Percentiles rank a stretch among this genome's conserved stretches.
These are phyloP conservation scores for Idaea straminata DNA, from an alignment of 2,888 invertebrate genomes.

Conservation along the genomic window DNA sequence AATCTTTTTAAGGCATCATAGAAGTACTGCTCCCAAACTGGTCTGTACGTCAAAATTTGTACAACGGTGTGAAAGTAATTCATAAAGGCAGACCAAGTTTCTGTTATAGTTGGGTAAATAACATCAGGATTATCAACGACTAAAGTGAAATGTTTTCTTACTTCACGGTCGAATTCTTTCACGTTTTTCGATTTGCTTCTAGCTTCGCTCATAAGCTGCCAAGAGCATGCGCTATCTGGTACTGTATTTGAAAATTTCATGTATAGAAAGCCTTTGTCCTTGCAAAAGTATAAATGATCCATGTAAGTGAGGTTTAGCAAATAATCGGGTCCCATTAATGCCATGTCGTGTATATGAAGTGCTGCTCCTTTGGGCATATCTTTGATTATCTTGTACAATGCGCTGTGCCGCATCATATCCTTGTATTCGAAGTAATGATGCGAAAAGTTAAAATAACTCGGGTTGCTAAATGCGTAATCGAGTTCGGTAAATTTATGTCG, in stretches of 20 bases:
- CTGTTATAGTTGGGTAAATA: constrained; percentile 74
- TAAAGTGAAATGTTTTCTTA: constrained; percentile 79
- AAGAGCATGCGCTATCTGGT: constrained; percentile 47
- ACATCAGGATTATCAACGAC: constrained; percentile 67
- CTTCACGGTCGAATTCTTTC: constrained; percentile 68
- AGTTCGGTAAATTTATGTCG: constrained; percentile 76
- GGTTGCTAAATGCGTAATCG: constrained; percentile 74
- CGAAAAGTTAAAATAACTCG: constrained; percentile 81
- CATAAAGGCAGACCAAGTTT: constrained; percentile 81
- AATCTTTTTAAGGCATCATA: constrained; percentile 82
- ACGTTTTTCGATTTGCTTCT: constrained; percentile 60
- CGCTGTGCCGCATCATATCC: constrained; percentile 78
- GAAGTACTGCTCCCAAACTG: constrained; percentile 84
- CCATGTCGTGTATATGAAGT: constrained; percentile 85
- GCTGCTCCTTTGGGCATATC: constrained; percentile 88
- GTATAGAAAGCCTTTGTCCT: constrained; percentile 32
- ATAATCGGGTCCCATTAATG: constrained; percentile 81
- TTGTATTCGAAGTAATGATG: constrained; percentile 83
- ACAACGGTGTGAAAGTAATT: constrained; percentile 76
- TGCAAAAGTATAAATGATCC: constrained; percentile 80
- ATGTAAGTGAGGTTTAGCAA: constrained; percentile 82
- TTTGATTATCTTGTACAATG: constrained; percentile 83
- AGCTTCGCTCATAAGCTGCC: constrained; percentile 72
- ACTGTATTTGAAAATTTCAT: constrained; percentile 50
- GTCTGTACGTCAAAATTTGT: constrained; percentile 81